Evolutionary conservation across 2,113 vertebrate species (phyloP).

Genomic region (Tamias sibiricus): DNA sequence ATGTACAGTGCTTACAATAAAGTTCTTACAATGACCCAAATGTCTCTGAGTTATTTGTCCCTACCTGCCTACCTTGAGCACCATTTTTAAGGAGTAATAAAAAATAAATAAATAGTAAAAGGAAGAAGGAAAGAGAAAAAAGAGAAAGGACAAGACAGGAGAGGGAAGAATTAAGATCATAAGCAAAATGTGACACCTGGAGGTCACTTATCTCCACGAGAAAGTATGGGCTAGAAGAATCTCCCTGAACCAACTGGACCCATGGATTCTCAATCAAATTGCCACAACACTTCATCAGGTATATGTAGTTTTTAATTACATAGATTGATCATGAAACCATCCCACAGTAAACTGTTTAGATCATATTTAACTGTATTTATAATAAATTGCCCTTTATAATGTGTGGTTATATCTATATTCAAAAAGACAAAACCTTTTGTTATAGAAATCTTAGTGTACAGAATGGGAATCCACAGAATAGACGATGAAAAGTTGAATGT

Average conservation of each 20-base stretch:
- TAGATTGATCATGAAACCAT: conserved; percentile 13
- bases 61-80: background rate
- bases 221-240: background rate
- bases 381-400: conserved; percentile 26
- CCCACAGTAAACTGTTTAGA: conserved; percentile 38
- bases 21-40: background rate
- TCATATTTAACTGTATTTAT: conserved; percentile 53
- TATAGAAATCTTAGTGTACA: background rate
- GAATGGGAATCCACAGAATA: background rate
- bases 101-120: background rate
- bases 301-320: conserved; percentile 37
- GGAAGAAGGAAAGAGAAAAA: background rate
- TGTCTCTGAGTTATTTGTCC: background rate
- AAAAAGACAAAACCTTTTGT: conserved; percentile 43
- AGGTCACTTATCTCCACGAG: background rate
- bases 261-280: background rate
- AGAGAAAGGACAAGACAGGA: fast-evolving
- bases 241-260: background rate
- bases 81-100: conserved; percentile 7
- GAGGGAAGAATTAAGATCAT: background rate
- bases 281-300: background rate
- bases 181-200: background rate
- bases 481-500: background rate
- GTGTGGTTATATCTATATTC: background rate
- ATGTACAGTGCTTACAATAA: background rate